Conservation (phyloP, 2,797 vertebrate genomes). For the Sebastes oblongus region DNA sequence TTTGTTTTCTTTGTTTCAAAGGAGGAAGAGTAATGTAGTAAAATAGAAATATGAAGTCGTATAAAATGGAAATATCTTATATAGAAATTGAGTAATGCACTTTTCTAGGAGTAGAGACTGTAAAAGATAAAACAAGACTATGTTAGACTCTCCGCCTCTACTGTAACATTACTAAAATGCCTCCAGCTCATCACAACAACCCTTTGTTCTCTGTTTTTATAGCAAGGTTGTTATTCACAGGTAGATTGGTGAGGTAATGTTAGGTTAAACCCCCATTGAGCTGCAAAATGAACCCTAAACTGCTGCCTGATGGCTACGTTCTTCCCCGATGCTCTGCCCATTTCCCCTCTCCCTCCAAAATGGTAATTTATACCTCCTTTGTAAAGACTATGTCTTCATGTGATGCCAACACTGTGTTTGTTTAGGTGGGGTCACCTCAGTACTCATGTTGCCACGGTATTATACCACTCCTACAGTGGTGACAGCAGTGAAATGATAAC, state of each 20-base stretch:
- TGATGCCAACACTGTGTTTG: slow-evolving; percentile 35
- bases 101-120: background rate
- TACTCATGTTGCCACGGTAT: slow-evolving; percentile 5
- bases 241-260: background rate
- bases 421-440: slow-evolving; percentile 31
- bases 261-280: background rate
- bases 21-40: background rate
- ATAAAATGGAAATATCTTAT: background rate
- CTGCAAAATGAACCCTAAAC: background rate
- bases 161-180: background rate
- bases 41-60: background rate
- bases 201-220: background rate
- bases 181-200: background rate
- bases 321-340: background rate
- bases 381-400: slow-evolving; percentile 12
- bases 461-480: background rate
- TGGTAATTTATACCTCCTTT: slow-evolving; percentile 44
- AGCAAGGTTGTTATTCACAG: background rate
- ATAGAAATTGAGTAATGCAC: background rate
- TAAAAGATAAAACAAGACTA: background rate
- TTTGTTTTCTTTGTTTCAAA: too few relatives aligned
- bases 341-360: slow-evolving; percentile 1
- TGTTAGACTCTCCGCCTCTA: background rate
- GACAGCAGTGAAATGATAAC: slow-evolving; percentile 13
- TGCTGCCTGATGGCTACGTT: background rate